Base-by-base conservation (phyloP, 2,113 vertebrate species). In the Setophaga coronata region DNA sequence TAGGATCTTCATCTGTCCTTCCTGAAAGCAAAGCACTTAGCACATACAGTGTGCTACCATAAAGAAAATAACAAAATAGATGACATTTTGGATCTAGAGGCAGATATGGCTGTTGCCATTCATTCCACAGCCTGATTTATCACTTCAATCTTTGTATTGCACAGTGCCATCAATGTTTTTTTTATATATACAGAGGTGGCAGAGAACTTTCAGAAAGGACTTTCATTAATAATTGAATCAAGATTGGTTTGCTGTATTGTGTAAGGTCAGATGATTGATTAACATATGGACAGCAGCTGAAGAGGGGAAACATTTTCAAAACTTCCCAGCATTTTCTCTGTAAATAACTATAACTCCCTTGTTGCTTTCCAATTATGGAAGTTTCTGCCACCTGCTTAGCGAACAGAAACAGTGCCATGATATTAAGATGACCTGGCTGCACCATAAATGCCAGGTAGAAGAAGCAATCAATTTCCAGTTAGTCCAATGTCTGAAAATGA, bases 41-140 rank as follows among this genome's bases (percentile, higher is more conserved):
- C 29, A 82, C 69, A 38, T 72, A 61, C 4, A 18, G 47, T 38
- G 47, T 80, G 78, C 65, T 87, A 69, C 84, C 54, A 66, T 90
- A 91, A 91, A 93, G 82, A 82, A 96, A 96, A 95, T 93, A 79
- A 83, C 85, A 90, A 95, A 96, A 87, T 62, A 96, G 79, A 95
- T 94, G 92, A 88, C 82, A 91, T 94, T 96, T 90, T 94, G 93
- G 87, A 96, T 95, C 69, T 79, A 60, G 65, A 93, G 71, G 19
- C 50, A 96, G 94, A 92, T 96, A 95, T 43, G 76, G 51, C 71
- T 81, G 78, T 91, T 95, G 74, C 56, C 87, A 89, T 89, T 96
- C 93, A 85, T 81, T 94, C 51, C 74, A 47, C 19, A 2, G 42
- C 17, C 90, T 91, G 92, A 94, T 91, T 93, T 96, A 92, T 93